Evolutionary conservation across 92 coral and sea anemone genomes (phyloP).

Genomic region (Scolanthus callimorphus): DNA sequence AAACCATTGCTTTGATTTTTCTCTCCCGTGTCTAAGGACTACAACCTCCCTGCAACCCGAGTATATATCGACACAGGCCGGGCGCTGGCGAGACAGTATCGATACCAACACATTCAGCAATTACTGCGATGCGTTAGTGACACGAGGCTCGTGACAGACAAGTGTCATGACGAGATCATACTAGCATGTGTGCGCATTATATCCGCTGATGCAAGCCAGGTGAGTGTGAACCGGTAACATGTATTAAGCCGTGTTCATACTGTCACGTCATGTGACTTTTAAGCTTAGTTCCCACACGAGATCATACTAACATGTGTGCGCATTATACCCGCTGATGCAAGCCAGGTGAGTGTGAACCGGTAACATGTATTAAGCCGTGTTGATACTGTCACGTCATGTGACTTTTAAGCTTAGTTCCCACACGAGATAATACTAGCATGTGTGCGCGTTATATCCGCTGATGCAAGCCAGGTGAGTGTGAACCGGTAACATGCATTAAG

Average conservation of each 20-base stretch:
- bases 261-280: constrained; percentile 86
- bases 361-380: no score
- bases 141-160: constrained; percentile 80
- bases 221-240: no score
- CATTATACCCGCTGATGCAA: constrained; percentile 76
- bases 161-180: constrained; percentile 88
- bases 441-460: constrained; percentile 76
- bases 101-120: constrained; percentile 77
- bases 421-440: constrained; percentile 88
- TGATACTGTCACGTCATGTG: constrained; percentile 90
- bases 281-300: constrained; percentile 82
- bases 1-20: no score
- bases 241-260: no score
- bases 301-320: constrained; percentile 86
- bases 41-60: constrained; percentile 78
- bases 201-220: constrained; percentile 88
- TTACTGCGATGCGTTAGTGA: constrained; percentile 76
- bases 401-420: constrained; percentile 75
- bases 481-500: no score
- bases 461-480: constrained; percentile 80
- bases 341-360: constrained; percentile 77
- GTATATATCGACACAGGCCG: constrained; percentile 89
- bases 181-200: constrained; percentile 81
- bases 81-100: constrained; percentile 81
- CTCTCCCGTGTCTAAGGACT: constrained; percentile 55